phyloP scores from a whole-genome alignment of 2,113 vertebrate genomes.

The Lophochroa leadbeateri region DNA sequence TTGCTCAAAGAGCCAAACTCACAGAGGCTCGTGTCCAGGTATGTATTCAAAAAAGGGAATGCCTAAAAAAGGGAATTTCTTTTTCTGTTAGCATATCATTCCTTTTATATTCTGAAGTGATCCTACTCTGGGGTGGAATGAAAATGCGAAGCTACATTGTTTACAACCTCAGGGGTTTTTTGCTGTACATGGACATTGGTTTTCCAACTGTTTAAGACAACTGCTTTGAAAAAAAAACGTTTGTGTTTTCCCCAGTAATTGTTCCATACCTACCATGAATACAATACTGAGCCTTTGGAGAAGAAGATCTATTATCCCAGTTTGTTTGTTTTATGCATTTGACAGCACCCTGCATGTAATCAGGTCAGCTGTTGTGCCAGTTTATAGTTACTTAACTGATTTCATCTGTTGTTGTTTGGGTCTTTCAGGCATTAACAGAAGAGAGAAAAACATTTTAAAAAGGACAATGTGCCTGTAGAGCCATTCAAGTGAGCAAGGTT shows the following conservation, averaged over 20 bases:
- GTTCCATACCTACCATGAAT: background rate
- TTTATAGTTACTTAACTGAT: background rate
- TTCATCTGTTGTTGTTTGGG: background rate
- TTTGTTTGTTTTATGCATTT: background rate
- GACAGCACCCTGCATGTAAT: background rate
- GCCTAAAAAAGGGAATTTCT: background rate
- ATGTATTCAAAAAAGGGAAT: constrained; percentile 1
- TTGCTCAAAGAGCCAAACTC: constrained; percentile 95
- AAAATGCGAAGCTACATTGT: background rate
- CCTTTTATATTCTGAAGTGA: background rate
- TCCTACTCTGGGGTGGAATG: background rate
- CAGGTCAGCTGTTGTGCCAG: background rate
- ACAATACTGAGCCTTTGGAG: background rate
- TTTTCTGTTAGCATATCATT: background rate
- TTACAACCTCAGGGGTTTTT: background rate
- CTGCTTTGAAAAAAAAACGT: background rate
- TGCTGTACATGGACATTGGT: background rate
- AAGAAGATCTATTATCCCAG: background rate
- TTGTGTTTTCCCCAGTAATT: background rate
- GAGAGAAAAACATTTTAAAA: background rate
- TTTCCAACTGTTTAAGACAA: background rate
- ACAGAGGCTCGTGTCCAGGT: constrained; percentile 98
- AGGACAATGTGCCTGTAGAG: background rate
- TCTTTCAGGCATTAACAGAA: background rate
- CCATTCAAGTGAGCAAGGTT: background rate